Conservation (phyloP, 2,113 vertebrate species). For the Aldabrachelys gigantea region DNA sequence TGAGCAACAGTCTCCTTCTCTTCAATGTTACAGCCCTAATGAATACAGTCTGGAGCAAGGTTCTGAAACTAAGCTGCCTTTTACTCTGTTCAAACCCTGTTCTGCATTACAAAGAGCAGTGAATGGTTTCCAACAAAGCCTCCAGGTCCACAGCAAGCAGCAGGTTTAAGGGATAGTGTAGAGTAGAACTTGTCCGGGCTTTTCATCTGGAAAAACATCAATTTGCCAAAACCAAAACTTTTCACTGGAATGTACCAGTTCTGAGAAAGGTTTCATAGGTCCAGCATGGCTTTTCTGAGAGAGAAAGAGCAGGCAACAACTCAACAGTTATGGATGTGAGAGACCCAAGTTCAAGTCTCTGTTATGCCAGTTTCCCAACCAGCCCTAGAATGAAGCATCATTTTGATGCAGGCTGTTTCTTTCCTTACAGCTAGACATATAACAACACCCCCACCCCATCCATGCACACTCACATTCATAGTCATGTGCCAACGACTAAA, state of each 20-base stretch:
- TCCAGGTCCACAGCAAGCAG: background rate
- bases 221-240: background rate
- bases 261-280: background rate
- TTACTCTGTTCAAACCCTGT: conserved; percentile 4
- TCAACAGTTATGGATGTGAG: background rate
- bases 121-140: background rate
- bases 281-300: background rate
- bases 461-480: background rate
- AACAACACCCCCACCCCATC: background rate
- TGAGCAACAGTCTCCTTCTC: conserved; percentile 17
- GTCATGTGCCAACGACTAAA: background rate
- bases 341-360: background rate
- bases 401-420: background rate
- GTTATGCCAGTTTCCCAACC: background rate
- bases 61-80: conserved; percentile 44
- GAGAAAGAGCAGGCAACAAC: background rate
- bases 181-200: background rate
- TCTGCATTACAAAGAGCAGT: background rate
- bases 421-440: background rate
- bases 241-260: background rate
- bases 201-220: background rate
- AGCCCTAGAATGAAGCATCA: background rate
- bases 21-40: conserved; percentile 28
- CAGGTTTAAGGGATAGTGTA: background rate
- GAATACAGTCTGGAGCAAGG: conserved; percentile 34